Percentiles rank a stretch among this genome's conserved stretches.
Conservation (phyloP, 2,797 vertebrate species). For the Peromyscus attwateri region DNA sequence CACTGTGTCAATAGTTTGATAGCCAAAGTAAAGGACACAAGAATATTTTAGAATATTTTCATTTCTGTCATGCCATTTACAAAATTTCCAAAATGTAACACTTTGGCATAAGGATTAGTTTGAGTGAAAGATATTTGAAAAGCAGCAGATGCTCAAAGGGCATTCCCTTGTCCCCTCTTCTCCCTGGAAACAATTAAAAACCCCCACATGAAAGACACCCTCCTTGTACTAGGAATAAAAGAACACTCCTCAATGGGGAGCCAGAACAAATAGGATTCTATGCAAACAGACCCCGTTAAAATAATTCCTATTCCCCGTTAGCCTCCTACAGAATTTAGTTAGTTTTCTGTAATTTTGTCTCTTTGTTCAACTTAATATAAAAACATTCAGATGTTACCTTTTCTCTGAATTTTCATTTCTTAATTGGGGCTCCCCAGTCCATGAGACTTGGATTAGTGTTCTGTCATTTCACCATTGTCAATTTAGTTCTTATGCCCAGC, state of each 20-base stretch:
- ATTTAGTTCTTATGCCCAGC: background rate
- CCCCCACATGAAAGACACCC: background rate
- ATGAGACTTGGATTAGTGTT: background rate
- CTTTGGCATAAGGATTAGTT: background rate
- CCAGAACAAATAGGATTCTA: background rate
- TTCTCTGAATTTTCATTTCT: background rate
- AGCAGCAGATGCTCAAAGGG: background rate
- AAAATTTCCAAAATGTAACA: background rate
- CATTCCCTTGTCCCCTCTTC: background rate
- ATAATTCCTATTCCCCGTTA: background rate
- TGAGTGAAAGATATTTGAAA: background rate
- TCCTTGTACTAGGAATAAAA: background rate
- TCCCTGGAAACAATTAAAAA: background rate
- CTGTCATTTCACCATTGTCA: background rate
- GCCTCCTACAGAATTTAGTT: background rate
- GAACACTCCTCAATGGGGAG: background rate
- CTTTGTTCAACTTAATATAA: background rate
- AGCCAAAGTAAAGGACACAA: background rate
- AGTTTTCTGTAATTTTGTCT: background rate
- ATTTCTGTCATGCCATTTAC: background rate
- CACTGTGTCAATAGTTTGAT: background rate
- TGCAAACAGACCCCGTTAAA: background rate
- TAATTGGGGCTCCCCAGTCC: background rate
- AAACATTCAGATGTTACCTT: background rate
- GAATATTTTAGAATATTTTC: background rate